Conservation (phyloP, 2,113 vertebrate species). For the Butorides virescens region DNA sequence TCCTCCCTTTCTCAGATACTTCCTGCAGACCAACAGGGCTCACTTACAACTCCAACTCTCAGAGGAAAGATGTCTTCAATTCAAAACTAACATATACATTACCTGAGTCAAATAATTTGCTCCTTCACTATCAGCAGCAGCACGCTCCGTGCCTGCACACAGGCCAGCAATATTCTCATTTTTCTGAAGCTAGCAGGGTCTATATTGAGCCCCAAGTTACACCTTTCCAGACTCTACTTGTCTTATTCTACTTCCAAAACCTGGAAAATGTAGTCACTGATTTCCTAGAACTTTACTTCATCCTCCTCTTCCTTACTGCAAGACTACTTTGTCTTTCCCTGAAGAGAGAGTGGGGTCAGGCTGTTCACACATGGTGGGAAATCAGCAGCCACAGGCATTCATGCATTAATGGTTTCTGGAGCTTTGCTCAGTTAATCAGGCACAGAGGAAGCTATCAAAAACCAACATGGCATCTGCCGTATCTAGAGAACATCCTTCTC, state of each 20-base stretch:
- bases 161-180: not conserved
- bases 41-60: not conserved
- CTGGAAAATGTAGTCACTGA: rapidly evolving
- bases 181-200: not conserved
- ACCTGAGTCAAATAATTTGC: not conserved
- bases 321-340: not conserved
- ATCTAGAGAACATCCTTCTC: not conserved
- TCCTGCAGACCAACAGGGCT: not conserved
- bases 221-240: not conserved
- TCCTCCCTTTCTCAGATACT: not conserved
- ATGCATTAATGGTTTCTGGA: not conserved
- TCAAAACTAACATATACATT: not conserved
- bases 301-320: not conserved
- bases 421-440: not conserved
- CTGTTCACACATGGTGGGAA: not conserved
- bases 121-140: not conserved
- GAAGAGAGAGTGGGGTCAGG: not conserved
- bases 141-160: not conserved
- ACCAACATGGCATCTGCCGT: not conserved
- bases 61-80: not conserved
- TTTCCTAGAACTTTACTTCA: not conserved
- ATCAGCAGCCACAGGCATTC: not conserved
- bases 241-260: not conserved
- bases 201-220: not conserved
- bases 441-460: not conserved